Percentiles rank a stretch among this genome's conserved stretches.
Evolutionary conservation across 2,888 invertebrate species (phyloP).

Genomic region (Thalpophila matura): DNA sequence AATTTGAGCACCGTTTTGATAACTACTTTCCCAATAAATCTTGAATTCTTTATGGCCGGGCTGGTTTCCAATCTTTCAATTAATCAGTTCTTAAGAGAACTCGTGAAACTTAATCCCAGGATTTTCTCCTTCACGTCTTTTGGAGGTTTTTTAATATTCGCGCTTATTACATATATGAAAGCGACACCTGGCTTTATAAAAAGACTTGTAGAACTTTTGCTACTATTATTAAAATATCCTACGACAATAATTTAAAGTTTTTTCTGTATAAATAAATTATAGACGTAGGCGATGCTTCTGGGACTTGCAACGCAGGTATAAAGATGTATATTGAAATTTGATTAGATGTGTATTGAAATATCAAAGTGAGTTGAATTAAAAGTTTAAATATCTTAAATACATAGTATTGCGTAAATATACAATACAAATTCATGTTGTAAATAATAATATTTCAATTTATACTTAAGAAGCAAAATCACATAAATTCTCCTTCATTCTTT

Average conservation of each 20-base stretch:
- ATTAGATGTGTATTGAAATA: neutral
- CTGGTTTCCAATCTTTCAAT: slow-evolving; percentile 67
- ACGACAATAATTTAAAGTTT: slow-evolving; percentile 5
- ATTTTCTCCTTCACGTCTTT: slow-evolving; percentile 49
- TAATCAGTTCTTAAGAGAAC: slow-evolving; percentile 64
- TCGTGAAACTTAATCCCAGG: slow-evolving; percentile 57
- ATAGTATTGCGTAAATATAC: no score
- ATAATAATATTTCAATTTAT: neutral
- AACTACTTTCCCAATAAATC: slow-evolving; percentile 62
- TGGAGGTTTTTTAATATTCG: slow-evolving; percentile 43
- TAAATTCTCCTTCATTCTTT: slow-evolving; percentile 13
- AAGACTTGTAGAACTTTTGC: neutral
- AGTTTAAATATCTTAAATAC: neutral
- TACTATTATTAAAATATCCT: neutral
- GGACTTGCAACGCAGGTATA: no score
- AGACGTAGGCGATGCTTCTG: no score
- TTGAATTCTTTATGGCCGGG: slow-evolving; percentile 57
- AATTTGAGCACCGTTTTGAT: slow-evolving; percentile 56
- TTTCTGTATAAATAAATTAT: slow-evolving; percentile 4
- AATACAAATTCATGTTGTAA: neutral
- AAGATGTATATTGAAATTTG: no score
- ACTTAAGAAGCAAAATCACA: neutral
- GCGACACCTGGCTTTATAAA: slow-evolving; percentile 28
- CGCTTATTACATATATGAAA: slow-evolving; percentile 48
- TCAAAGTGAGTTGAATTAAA: neutral